Percentiles rank a stretch among this genome's conserved stretches.
phyloP scores from a whole-genome alignment of 2,113 vertebrate genomes.

The Apeltes quadracus region DNA sequence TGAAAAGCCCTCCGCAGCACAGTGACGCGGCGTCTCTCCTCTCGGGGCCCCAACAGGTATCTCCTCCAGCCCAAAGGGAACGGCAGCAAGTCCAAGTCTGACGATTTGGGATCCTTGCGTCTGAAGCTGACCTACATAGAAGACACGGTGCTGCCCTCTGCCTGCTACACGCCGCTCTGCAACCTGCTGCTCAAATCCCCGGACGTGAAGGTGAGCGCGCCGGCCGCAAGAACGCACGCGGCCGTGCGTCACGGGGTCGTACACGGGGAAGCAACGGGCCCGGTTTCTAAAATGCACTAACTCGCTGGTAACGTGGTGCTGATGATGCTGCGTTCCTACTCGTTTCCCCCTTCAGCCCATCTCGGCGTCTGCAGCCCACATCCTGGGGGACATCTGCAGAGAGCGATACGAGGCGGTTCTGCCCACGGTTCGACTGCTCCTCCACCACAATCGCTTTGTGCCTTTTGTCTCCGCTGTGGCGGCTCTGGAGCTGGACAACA shows the following conservation, averaged over 20 bases:
- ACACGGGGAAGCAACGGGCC: too few relatives aligned
- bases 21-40: background rate
- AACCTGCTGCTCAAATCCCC: slow-evolving; percentile 94
- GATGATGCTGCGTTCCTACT: background rate
- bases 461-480: slow-evolving; percentile 92
- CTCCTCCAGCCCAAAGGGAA: slow-evolving; percentile 95
- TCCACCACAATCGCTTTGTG: slow-evolving; percentile 93
- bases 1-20: background rate
- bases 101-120: slow-evolving; percentile 93
- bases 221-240: too few relatives aligned
- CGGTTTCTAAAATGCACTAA: background rate
- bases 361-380: slow-evolving; percentile 94
- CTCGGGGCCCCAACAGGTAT: slow-evolving; percentile 84
- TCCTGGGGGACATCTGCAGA: slow-evolving; percentile 93
- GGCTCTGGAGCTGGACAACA: slow-evolving; percentile 92
- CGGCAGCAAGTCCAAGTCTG: slow-evolving; percentile 92
- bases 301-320: background rate
- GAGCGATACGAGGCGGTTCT: slow-evolving; percentile 92
- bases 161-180: slow-evolving; percentile 88
- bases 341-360: slow-evolving; percentile 82
- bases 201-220: slow-evolving; percentile 86
- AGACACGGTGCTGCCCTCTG: slow-evolving; percentile 94
- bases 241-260: too few relatives aligned
- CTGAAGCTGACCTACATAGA: slow-evolving; percentile 95
- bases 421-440: slow-evolving; percentile 90